Conservation (phyloP, 2,888 invertebrate genomes). For the Scaptomyza polygonia region DNA sequence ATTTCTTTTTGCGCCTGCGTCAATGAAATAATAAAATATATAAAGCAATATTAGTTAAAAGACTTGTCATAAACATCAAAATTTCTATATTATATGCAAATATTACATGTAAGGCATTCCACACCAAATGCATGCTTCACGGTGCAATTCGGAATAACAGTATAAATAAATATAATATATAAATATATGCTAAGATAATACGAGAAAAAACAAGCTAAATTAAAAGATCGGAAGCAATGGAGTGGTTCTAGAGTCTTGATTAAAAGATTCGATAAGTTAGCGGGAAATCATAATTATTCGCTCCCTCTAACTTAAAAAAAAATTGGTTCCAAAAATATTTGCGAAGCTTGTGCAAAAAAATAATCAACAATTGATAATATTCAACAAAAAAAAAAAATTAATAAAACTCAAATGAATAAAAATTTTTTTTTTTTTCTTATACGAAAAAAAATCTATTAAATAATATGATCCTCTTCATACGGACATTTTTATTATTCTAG, state of each 20-base stretch:
- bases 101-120: constrained; percentile 32
- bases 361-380: too few relatives aligned
- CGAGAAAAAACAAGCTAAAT: not conserved
- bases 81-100: not conserved
- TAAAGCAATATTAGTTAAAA: not conserved
- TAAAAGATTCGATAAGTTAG: too few relatives aligned
- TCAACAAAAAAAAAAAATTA: too few relatives aligned
- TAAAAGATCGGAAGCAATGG: not conserved
- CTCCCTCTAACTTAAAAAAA: too few relatives aligned
- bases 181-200: not conserved
- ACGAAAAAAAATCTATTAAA: not conserved
- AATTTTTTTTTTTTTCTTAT: too few relatives aligned
- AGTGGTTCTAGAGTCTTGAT: not conserved
- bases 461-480: not conserved
- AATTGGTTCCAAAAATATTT: not conserved
- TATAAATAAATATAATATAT: not conserved
- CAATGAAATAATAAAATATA: not conserved
- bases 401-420: too few relatives aligned
- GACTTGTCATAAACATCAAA: too few relatives aligned
- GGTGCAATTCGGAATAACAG: not conserved
- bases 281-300: too few relatives aligned
- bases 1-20: constrained; percentile 96
- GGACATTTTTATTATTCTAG: not conserved
- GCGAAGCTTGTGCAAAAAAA: not conserved
- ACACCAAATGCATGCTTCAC: constrained; percentile 38